These are phyloP conservation scores for Gila orcuttii DNA, from an alignment of 2,113 vertebrate genomes.

Conservation along the genomic window DNA sequence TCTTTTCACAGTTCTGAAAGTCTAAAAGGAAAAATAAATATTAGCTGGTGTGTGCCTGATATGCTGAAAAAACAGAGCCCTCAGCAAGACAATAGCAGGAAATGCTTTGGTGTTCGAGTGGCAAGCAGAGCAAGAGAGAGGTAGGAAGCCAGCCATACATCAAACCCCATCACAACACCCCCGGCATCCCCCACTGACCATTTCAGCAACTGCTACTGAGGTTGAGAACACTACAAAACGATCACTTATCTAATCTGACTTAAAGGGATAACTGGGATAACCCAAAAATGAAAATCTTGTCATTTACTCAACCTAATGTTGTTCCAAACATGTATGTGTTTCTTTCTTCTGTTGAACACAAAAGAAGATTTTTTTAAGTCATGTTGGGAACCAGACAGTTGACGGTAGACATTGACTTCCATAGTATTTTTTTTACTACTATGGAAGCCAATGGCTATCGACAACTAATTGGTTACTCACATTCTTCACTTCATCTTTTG, in stretches of 20 bases:
- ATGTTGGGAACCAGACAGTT: too few relatives aligned
- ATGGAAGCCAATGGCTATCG: too few relatives aligned
- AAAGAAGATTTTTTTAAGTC: too few relatives aligned
- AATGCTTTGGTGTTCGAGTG: conserved; percentile 38
- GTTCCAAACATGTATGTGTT: too few relatives aligned
- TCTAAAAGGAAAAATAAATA: conserved; percentile 11
- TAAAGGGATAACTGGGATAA: neutral
- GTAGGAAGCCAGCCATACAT: conserved; percentile 49
- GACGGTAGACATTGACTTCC: too few relatives aligned
- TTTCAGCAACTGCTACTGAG: neutral
- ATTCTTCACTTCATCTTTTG: too few relatives aligned
- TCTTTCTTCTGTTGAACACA: too few relatives aligned
- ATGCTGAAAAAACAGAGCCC: conserved; percentile 49
- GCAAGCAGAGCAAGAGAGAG: neutral
- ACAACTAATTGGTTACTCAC: too few relatives aligned
- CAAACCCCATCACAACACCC: neutral
- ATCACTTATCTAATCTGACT: neutral
- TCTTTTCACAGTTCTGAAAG: neutral
- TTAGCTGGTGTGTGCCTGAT: conserved; percentile 20
- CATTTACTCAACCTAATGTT: too few relatives aligned
- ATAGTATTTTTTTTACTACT: too few relatives aligned
- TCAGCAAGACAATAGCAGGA: conserved; percentile 70
- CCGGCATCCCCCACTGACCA: neutral
- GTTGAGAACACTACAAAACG: neutral
- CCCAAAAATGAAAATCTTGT: too few relatives aligned